These are phyloP conservation scores for Tachysurus vachellii DNA, from an alignment of 2,113 vertebrate genomes.

Conservation along the genomic window DNA sequence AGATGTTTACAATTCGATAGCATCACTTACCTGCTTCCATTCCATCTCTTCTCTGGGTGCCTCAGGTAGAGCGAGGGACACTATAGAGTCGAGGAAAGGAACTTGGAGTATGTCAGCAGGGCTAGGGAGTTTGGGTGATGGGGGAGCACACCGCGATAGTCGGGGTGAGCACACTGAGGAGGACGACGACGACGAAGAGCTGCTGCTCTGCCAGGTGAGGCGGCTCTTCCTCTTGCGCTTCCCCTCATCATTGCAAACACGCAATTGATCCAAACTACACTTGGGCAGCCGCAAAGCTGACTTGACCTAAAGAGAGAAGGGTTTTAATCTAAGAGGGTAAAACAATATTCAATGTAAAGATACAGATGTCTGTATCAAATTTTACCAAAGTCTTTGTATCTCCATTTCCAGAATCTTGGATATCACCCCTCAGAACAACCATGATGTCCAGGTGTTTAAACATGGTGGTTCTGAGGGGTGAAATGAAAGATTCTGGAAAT, in stretches of 20 bases:
- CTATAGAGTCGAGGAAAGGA: constrained; percentile 72
- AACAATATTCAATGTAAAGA: background rate
- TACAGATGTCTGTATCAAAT: background rate
- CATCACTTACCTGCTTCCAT: constrained; percentile 85
- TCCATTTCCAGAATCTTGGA: background rate
- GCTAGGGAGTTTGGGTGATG: constrained; percentile 60
- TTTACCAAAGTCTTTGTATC: background rate
- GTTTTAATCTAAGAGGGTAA: background rate
- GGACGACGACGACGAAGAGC: constrained; percentile 63
- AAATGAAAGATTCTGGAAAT: too few species aligned
- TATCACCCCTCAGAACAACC: background rate
- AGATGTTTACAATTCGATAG: background rate
- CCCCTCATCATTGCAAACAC: constrained; percentile 54
- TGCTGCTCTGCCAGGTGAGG: constrained; percentile 60
- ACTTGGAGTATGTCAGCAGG: constrained; percentile 62
- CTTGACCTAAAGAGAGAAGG: constrained; percentile 73
- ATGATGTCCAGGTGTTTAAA: background rate
- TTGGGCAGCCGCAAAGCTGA: constrained; percentile 83
- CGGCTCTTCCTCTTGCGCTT: constrained; percentile 51
- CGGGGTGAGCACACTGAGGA: constrained; percentile 68
- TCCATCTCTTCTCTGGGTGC: constrained; percentile 72
- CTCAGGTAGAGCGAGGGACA: constrained; percentile 60
- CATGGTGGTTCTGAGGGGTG: too few species aligned
- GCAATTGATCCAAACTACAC: constrained; percentile 57
- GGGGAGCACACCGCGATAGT: constrained; percentile 51